Base-by-base conservation (phyloP, 2,113 vertebrate species). In the Cochlearius cochlearius region DNA sequence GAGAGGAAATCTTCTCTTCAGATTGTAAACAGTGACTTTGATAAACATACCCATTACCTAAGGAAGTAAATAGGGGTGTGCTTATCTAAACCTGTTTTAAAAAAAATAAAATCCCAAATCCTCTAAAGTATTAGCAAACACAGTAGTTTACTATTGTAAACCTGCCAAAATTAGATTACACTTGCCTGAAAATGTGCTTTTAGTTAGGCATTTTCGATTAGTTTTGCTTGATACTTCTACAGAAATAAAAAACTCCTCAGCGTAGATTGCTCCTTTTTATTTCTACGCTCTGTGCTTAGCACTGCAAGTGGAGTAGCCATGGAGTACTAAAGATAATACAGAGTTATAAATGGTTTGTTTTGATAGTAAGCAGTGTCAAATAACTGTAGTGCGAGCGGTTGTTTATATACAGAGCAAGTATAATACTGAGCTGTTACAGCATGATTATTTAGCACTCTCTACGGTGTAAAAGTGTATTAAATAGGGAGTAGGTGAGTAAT, bases 311-410 rank as follows among this genome's bases (percentile, higher is more conserved):
- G 68, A 79, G 41, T 82, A 90, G 66, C 59, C 32, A 4, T 73
- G 39, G 53, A 80, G 43, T 88, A 32, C 34, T 91, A 41, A 87
- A 60, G 38, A 41, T 82, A 88, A 79, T 85, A 69, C 10, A 9
- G 68, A 52, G 86, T 76, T 94, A 60, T n/a, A 87, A 92, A 81
- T 78, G 27, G 15, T 75, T 92, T 97, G 55, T 90, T 95, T 95
- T 63, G 53, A 16, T 91, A 73, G 53, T 82, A 59, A 43, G 53
- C 90, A 77, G n/a, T 76, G 56, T 92, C 81, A 82, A 47, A 45
- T 85, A 89, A 82, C 38, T 60, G n/a, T 64, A 62, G 38, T 25
- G 34, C 0, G 14, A 89, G 62, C 77, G 89, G 56, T 59, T 3
- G 1, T 86, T 94, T 89, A 72, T 75, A 58, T 64, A 62, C 11